Base-by-base conservation (phyloP, 2,113 vertebrate genomes). In the Notarius lentiginosus region DNA sequence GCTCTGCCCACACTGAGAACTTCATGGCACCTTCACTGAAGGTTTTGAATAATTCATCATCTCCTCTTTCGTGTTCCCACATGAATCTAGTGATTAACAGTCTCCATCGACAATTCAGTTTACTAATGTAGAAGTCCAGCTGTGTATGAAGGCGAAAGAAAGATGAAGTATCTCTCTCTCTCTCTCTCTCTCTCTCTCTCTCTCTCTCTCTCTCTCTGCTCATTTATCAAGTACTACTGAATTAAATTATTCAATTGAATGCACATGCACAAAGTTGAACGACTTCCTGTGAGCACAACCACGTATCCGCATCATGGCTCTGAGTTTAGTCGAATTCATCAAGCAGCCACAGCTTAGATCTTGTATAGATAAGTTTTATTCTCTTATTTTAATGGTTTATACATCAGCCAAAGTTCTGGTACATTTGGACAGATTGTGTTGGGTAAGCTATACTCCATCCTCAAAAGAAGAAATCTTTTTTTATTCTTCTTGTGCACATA, bases 21-120 rank as follows among this genome's bases (percentile, higher is more conserved):
- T 82, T 53, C 24, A 82, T 88, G 60, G 80, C 84, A 65, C 87
- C 77, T 79, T 49, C 49, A 53, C 61, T 53, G 85, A 89, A 17
- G 27, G 66, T 30, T 76, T 70, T 94, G 79, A 89, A 92, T 91
- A 91, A 93, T 93, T 93, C 61, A 92, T 66, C n/a, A 1, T 0
- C 0, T 51, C 0, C 0, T 51, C 77, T 88, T 75, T 72, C 61
- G 85, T 58, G 12, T 84, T 49, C 76, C 88, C 76, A 66, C 41
- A 53, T 76, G 83, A 81, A 88, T 65, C 72, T 70, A 14, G 66
- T 2, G 76, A 75, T 58, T 49, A 53, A 53, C 53, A 65, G 53
- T 58, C 83, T 88, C 30, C 61, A 58, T 30, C 58, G 60, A 81
- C 30, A 73, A 58, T 68, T 49, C 53, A 56, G 58, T n/a, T 80